Conservation (phyloP, 1,140 invertebrate genomes). For the Agraylea sexmaculata region DNA sequence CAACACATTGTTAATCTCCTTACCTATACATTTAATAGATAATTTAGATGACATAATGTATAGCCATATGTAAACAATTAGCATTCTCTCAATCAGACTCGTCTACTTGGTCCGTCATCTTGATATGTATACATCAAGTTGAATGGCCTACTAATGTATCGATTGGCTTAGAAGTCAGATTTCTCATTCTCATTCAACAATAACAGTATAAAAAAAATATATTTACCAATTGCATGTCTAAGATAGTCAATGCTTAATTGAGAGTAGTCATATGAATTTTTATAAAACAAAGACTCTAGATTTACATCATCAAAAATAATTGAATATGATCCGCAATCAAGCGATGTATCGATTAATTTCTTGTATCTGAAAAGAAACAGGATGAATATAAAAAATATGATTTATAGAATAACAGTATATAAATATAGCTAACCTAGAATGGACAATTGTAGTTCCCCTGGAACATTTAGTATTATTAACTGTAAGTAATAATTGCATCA, state of each 20-base stretch:
- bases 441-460: constrained; percentile 6
- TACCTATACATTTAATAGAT: no score
- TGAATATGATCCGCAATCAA: constrained; percentile 15
- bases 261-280: constrained; percentile 15
- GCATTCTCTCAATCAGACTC: no score
- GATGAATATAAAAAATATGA: neutral
- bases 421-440: constrained; percentile 6
- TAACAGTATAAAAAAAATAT: neutral
- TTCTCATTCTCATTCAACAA: constrained; percentile 14
- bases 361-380: constrained; percentile 15
- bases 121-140: no score
- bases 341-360: constrained; percentile 11
- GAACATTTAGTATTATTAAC: constrained; percentile 12
- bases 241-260: constrained; percentile 18
- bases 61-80: no score
- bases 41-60: no score
- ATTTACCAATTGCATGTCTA: constrained; percentile 15
- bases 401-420: neutral
- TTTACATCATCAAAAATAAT: constrained; percentile 15
- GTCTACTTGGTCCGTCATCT: no score
- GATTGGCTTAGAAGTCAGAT: no score
- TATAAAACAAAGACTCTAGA: constrained; percentile 11
- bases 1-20: no score
- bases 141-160: no score
- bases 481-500: constrained; percentile 28